phyloP scores from a whole-genome alignment of 2,797 vertebrate genomes.

The Peromyscus melanophrys region DNA sequence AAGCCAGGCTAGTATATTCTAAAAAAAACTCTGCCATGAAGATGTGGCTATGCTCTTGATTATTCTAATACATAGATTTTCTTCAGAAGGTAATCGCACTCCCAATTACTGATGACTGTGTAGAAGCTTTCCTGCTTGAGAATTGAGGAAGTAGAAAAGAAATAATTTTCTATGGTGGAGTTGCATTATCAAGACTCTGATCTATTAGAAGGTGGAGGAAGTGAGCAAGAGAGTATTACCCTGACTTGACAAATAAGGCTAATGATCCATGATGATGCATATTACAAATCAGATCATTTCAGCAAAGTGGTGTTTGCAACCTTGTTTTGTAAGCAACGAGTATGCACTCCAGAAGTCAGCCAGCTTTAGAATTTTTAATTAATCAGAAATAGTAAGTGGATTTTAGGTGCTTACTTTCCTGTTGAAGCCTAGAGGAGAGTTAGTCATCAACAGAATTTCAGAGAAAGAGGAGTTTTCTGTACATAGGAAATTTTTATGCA shows the following conservation, averaged over 20 bases:
- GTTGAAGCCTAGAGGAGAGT: neutral
- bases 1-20: neutral
- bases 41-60: neutral
- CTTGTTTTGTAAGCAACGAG: conserved; percentile 60
- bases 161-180: conserved; percentile 38
- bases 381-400: conserved; percentile 68
- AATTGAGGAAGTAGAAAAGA: conserved; percentile 43
- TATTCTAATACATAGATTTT: conserved; percentile 3
- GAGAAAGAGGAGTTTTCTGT: neutral
- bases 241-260: conserved; percentile 45
- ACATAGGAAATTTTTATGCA: conserved; percentile 19
- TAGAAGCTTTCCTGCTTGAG: neutral
- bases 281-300: conserved; percentile 57
- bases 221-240: neutral
- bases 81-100: neutral
- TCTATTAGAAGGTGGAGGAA: neutral
- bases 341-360: conserved; percentile 52
- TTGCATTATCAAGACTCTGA: neutral
- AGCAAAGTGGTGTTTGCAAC: conserved; percentile 27
- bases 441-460: conserved; percentile 40
- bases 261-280: conserved; percentile 48
- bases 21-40: neutral
- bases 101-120: neutral
- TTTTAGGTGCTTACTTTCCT: conserved; percentile 37
- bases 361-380: conserved; percentile 67